Evolutionary conservation across 37 sponge, comb jelly and placozoan genomes (phyloP), one percentile per base, ranked within the genome.

Genomic region (Eunapius fragilis): DNA sequence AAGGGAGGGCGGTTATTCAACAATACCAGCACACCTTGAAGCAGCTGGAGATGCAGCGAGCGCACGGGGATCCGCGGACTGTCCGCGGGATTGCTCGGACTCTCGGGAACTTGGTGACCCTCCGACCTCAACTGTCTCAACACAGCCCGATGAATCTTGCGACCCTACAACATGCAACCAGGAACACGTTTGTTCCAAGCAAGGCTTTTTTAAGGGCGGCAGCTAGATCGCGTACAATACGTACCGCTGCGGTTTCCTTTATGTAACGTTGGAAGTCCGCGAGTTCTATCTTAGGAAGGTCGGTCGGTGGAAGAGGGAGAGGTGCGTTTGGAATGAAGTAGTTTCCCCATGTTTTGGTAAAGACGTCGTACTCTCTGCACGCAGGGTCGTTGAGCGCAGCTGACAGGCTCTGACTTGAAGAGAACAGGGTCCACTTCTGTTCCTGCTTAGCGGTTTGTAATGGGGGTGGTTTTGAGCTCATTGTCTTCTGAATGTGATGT

Each of bases 331-430:
- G 96, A 33, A 88, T 71, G 68, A 99, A 99, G 10, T 85, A 80
- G 28, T 91, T 94, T 11, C 99, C 99, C 97, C 97, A 99, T 3
- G 90, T 95, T 78, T 70, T 74, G 6, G 99, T 99, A 80, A 99
- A 99, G 68, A 99, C 69, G 81, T 95, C 99, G 30, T 69, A 28
- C 32, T 98, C 94, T 17, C 94, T 73, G 37, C 84, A 32, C 2
- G 70, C 22, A 0, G 98, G 98, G 79, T 98, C 96, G 75, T 95
- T 95, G 47, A 98, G 85, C 30, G 93, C 95, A 70, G 96, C 85
- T 14, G 98, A 73, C 74, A 98, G 90, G 73, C 91, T 95, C 83
- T 93, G 95, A 32, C 84, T 68, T 25, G 88, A 49, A 28, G 96
- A 90, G 37, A 73, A 91, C 25, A 96, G 70, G 0, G 88, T 88